These are phyloP conservation scores for Pangasius krempfi DNA, from an alignment of 2,797 vertebrate species.

Conservation along the genomic window DNA sequence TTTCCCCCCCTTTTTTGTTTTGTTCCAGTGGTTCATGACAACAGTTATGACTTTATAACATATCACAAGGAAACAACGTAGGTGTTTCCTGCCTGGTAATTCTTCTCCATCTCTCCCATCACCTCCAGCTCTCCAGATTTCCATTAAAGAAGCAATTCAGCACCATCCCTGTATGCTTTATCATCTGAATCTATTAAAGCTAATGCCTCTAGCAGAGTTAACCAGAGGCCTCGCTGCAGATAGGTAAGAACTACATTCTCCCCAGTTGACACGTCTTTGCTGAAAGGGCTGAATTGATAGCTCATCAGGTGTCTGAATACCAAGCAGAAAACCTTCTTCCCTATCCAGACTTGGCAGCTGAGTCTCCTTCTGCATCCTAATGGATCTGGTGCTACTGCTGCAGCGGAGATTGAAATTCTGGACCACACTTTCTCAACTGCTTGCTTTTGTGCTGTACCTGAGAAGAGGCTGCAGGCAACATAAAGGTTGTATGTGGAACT, in stretches of 20 bases:
- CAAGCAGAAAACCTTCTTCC: slow-evolving; percentile 48
- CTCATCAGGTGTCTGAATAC: slow-evolving; percentile 60
- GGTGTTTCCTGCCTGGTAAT: slow-evolving; percentile 28
- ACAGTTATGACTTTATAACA: background rate
- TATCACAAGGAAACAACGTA: background rate
- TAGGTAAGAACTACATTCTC: slow-evolving; percentile 51
- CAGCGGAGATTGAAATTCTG: slow-evolving; percentile 54
- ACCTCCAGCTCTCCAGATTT: slow-evolving; percentile 40
- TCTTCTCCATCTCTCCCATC: slow-evolving; percentile 11
- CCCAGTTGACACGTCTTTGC: slow-evolving; percentile 51
- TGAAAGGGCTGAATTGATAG: slow-evolving; percentile 62
- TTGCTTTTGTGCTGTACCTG: slow-evolving; percentile 51
- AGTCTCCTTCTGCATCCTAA: slow-evolving; percentile 51
- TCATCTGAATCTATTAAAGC: slow-evolving; percentile 56
- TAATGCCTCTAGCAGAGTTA: slow-evolving; percentile 62
- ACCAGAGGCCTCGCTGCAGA: slow-evolving; percentile 40
- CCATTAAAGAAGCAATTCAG: slow-evolving; percentile 56
- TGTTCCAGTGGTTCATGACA: background rate
- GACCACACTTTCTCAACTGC: slow-evolving; percentile 33
- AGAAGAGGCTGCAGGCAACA: slow-evolving; percentile 26
- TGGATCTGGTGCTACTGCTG: slow-evolving; percentile 35
- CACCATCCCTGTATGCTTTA: slow-evolving; percentile 48
- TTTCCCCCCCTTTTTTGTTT: background rate
- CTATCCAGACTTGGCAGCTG: slow-evolving; percentile 28
- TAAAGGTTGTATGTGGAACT: slow-evolving; percentile 44